A percentile compares a stretch with the other conserved stretches of the same genome.
These are phyloP conservation scores for Chrysina gloriosa DNA, from an alignment of 2,888 invertebrate species.

Conservation along the genomic window DNA sequence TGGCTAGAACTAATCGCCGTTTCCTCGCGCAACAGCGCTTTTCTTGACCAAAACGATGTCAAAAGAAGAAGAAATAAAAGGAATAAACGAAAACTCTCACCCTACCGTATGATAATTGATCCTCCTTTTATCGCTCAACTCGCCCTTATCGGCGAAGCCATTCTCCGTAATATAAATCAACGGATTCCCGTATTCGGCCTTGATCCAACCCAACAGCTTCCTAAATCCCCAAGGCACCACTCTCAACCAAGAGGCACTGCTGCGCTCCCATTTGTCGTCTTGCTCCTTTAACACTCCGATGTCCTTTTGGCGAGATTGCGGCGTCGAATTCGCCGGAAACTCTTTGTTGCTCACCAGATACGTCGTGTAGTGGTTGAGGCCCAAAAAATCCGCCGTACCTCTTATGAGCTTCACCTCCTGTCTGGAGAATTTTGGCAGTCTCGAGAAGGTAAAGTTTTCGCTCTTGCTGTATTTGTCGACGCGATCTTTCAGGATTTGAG, in stretches of 20 bases:
- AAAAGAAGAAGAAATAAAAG: neutral
- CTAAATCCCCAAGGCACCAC: constrained; percentile 72
- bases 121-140: constrained; percentile 66
- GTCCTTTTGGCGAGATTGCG: constrained; percentile 66
- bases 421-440: constrained; percentile 64
- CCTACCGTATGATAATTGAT: constrained; percentile 61
- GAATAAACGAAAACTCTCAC: neutral
- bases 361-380: constrained; percentile 74
- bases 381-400: constrained; percentile 74
- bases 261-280: constrained; percentile 67
- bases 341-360: constrained; percentile 60
- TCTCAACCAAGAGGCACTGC: constrained; percentile 68
- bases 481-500: constrained; percentile 64
- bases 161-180: constrained; percentile 72
- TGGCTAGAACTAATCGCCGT: no score
- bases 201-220: constrained; percentile 68
- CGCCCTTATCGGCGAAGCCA: constrained; percentile 68
- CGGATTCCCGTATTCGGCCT: constrained; percentile 64
- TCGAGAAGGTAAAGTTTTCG: constrained; percentile 63
- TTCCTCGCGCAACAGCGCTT: no score
- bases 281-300: constrained; percentile 61
- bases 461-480: constrained; percentile 63
- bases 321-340: constrained; percentile 60
- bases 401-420: constrained; percentile 63
- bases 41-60: no score